Evolutionary conservation across 53 echinoderm and acorn worm genomes (phyloP).

Genomic region (Holothuria leucospilota): DNA sequence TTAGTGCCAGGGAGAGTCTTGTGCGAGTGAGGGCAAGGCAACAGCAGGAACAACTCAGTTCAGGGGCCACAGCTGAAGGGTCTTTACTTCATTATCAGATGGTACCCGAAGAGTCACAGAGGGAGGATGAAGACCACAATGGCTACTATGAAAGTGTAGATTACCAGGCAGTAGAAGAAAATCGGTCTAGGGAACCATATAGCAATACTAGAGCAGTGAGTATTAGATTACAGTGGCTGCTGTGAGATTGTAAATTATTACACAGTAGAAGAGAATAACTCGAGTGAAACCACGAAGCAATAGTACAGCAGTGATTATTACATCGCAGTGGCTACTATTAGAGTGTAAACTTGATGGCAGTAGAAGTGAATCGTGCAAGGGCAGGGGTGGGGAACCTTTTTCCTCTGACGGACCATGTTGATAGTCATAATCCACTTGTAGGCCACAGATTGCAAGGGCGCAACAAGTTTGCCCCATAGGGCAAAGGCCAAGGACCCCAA

Average conservation of each 20-base stretch:
- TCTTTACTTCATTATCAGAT: background rate
- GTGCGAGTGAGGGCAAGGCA: conserved; percentile 81
- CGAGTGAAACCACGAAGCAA: conserved; percentile 61
- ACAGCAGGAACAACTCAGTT: conserved; percentile 68
- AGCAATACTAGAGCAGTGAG: conserved; percentile 71
- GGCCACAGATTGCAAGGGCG: no score
- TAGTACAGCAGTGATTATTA: conserved; percentile 60
- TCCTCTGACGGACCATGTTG: no score
- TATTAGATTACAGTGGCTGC: conserved; percentile 66
- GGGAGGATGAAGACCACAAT: conserved; percentile 71
- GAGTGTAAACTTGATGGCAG: conserved; percentile 76
- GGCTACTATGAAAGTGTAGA: conserved; percentile 88
- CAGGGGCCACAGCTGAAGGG: background rate
- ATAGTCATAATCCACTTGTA: no score
- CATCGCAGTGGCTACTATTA: conserved; percentile 84
- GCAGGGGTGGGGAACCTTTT: no score
- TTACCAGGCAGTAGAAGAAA: conserved; percentile 69
- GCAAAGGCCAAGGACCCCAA: no score
- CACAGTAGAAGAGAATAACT: conserved; percentile 45
- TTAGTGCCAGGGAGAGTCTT: conserved; percentile 88
- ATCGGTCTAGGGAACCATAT: conserved; percentile 59
- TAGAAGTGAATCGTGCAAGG: conserved; percentile 49
- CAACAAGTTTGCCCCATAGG: no score
- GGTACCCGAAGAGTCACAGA: conserved; percentile 45
- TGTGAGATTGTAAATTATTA: conserved; percentile 86